Evolutionary conservation across 1,140 invertebrate genomes (phyloP).

Genomic region (Pseudomyrmex gracilis): DNA sequence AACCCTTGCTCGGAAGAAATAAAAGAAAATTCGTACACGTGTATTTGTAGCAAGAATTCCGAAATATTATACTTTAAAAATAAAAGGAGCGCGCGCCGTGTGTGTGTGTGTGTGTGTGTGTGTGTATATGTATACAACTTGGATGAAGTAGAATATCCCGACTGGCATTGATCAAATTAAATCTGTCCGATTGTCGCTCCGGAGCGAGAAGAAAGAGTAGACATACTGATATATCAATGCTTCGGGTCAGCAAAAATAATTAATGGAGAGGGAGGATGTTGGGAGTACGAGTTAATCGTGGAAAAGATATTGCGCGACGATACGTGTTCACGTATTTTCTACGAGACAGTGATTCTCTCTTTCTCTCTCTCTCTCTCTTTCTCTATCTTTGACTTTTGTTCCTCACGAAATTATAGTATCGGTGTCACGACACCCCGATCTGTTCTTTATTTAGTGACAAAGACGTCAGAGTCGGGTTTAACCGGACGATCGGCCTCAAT

Average conservation of each 20-base stretch:
- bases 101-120: too few relatives aligned
- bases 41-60: background rate
- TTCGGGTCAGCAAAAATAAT: slow-evolving; percentile 64
- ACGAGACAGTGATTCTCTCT: background rate
- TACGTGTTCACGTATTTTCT: slow-evolving; percentile 42
- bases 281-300: slow-evolving; percentile 46
- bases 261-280: slow-evolving; percentile 1
- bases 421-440: slow-evolving; percentile 44
- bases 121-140: too few relatives aligned
- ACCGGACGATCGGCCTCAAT: slow-evolving; percentile 52
- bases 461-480: slow-evolving; percentile 54
- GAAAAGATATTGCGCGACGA: slow-evolving; percentile 36
- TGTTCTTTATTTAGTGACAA: slow-evolving; percentile 59
- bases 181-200: slow-evolving; percentile 35
- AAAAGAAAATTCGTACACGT: too few relatives aligned
- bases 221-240: slow-evolving; percentile 13
- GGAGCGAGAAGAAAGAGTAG: slow-evolving; percentile 21
- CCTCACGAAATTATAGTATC: slow-evolving; percentile 35
- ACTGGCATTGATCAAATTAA: slow-evolving; percentile 41
- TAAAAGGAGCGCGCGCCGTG: too few relatives aligned
- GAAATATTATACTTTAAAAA: background rate
- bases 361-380: too few relatives aligned
- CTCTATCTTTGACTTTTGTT: background rate
- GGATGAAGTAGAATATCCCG: background rate
- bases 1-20: too few relatives aligned